phyloP scores from a whole-genome alignment of 1,140 invertebrate genomes.

The Aphelenchoides besseyi region DNA sequence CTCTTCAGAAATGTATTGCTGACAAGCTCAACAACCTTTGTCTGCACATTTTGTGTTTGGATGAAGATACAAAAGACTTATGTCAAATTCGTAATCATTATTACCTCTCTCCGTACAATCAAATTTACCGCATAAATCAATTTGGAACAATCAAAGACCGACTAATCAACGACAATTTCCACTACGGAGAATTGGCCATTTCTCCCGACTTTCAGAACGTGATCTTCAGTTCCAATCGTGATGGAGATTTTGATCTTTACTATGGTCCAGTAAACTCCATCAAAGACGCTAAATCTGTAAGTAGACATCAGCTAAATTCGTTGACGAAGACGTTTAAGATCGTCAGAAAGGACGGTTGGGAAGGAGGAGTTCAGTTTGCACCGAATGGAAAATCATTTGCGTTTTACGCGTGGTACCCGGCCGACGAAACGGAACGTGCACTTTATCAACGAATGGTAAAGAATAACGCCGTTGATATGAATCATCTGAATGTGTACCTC shows the following conservation, averaged over 20 bases:
- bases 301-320: not conserved
- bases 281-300: not conserved
- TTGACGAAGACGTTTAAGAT: not conserved
- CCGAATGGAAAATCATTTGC: not conserved
- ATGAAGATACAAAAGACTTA: not conserved
- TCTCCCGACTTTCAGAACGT: not conserved
- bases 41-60: too few relatives aligned
- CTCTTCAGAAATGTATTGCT: not conserved
- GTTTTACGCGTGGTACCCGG: not conserved
- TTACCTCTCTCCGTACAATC: not conserved
- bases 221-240: not conserved
- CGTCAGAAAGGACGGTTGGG: not conserved
- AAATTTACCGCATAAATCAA: not conserved
- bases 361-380: not conserved
- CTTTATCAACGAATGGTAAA: constrained; percentile 6
- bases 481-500: not conserved
- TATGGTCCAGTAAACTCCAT: not conserved
- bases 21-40: too few relatives aligned
- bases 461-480: not conserved
- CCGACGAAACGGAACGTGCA: not conserved
- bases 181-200: not conserved
- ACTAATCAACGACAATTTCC: not conserved
- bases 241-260: constrained; percentile 1
- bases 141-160: not conserved
- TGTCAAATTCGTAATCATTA: not conserved